Percentiles rank a stretch among this genome's conserved stretches.
Conservation (phyloP, 1,140 invertebrate genomes). For the Forficula auricularia region DNA sequence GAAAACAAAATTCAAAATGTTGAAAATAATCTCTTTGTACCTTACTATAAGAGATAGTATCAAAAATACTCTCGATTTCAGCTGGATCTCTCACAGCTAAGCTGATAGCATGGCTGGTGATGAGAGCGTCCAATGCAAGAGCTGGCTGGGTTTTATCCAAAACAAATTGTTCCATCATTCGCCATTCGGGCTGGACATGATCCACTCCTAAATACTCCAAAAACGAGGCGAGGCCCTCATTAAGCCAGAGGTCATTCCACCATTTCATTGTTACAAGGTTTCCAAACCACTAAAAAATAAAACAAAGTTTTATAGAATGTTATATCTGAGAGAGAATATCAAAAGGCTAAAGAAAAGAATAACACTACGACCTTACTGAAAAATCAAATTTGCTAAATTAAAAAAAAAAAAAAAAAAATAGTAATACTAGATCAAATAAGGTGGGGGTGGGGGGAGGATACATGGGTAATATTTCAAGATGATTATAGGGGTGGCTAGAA, state of each 20-base stretch:
- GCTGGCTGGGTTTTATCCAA: conserved; percentile 48
- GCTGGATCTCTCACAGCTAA: conserved; percentile 58
- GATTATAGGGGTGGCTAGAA: too few species aligned
- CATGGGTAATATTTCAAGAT: too few species aligned
- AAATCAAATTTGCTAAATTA: too few species aligned
- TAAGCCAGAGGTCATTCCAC: conserved; percentile 79
- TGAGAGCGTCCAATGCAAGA: conserved; percentile 52
- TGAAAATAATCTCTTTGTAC: conserved; percentile 24
- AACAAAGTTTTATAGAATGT: too few species aligned
- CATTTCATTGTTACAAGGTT: conserved; percentile 74
- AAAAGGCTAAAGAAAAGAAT: too few species aligned
- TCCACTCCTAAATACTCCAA: conserved; percentile 57
- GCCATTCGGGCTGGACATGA: conserved; percentile 34
- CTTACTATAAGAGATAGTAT: conserved; percentile 72
- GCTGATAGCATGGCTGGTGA: conserved; percentile 66
- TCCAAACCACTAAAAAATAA: conserved; percentile 57
- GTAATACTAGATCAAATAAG: too few species aligned
- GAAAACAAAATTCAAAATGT: neutral
- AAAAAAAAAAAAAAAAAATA: too few species aligned
- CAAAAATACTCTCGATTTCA: conserved; percentile 76
- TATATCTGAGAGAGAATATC: too few species aligned
- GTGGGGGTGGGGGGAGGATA: too few species aligned
- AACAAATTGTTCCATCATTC: conserved; percentile 43
- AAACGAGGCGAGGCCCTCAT: conserved; percentile 72
- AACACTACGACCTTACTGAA: too few species aligned